Percentiles rank a stretch among this genome's conserved stretches.
Evolutionary conservation across 2,888 invertebrate genomes (phyloP).

Genomic region (Thumatha senex): DNA sequence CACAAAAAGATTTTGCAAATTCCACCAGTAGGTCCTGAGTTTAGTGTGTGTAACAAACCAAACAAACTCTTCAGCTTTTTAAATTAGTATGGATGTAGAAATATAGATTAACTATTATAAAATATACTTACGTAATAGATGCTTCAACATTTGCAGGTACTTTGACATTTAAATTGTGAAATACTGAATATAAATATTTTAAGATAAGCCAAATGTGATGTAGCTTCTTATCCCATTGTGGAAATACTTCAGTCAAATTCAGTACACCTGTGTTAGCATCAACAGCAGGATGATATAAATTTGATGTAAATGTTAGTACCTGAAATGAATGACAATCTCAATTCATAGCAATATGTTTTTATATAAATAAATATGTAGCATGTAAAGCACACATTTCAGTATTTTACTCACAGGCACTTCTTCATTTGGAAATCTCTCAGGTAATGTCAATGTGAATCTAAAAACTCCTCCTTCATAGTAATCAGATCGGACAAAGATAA

Average conservation of each 20-base stretch:
- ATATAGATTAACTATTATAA: neutral
- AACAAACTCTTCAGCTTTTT: no score
- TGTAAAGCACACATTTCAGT: neutral
- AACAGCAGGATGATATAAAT: constrained; percentile 94
- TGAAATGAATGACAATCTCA: constrained; percentile 56
- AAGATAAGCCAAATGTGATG: constrained; percentile 96
- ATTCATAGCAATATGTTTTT: neutral
- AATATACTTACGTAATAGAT: constrained; percentile 83
- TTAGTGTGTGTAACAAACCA: no score
- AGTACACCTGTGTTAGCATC: constrained; percentile 90
- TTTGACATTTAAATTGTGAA: constrained; percentile 91
- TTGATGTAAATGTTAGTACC: constrained; percentile 92
- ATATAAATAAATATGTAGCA: neutral
- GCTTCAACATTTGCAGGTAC: constrained; percentile 89
- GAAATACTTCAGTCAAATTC: constrained; percentile 90
- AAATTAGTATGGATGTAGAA: neutral
- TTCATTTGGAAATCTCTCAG: constrained; percentile 94
- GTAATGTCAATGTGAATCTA: constrained; percentile 93
- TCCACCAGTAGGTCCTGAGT: no score
- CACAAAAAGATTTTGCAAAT: no score
- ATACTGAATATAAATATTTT: constrained; percentile 91
- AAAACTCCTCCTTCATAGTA: constrained; percentile 95
- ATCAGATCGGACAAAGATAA: constrained; percentile 94
- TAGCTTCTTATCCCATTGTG: constrained; percentile 92
- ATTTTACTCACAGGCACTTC: constrained; percentile 89